These are phyloP conservation scores for Coremacera marginata DNA, from an alignment of 2,888 invertebrate species.

Conservation along the genomic window DNA sequence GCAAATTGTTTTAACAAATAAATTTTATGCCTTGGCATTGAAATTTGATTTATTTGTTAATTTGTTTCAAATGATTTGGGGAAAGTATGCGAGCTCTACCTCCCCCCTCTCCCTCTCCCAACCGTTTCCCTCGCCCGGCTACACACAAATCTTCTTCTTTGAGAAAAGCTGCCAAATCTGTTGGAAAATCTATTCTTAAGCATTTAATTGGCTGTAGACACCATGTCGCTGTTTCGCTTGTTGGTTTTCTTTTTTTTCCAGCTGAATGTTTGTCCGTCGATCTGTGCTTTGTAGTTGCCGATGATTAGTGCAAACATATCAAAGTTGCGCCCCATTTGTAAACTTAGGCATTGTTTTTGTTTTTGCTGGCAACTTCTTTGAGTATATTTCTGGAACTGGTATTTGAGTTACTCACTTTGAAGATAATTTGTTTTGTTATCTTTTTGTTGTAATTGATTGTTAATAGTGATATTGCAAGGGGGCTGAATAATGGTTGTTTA, in stretches of 20 bases:
- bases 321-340: neutral
- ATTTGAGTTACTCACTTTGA: constrained; percentile 36
- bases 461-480: neutral
- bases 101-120: constrained; percentile 38
- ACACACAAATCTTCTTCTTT: neutral
- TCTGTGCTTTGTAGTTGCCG: neutral
- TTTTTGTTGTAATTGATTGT: constrained; percentile 4
- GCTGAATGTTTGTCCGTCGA: neutral
- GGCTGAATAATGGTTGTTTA: neutral
- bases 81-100: neutral
- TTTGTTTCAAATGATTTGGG: constrained; percentile 68
- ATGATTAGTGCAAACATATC: neutral
- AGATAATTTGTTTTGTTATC: constrained; percentile 33
- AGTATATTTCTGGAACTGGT: neutral
- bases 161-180: constrained; percentile 23
- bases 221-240: neutral
- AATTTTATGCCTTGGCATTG: constrained; percentile 63
- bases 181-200: constrained; percentile 45
- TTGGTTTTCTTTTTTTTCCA: neutral
- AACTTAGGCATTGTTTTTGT: neutral
- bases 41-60: constrained; percentile 70
- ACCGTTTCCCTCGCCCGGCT: constrained; percentile 38
- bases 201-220: constrained; percentile 52
- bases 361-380: neutral
- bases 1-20: constrained; percentile 66